These are phyloP conservation scores for Todus mexicanus DNA, from an alignment of 2,797 vertebrate genomes.

Conservation along the genomic window DNA sequence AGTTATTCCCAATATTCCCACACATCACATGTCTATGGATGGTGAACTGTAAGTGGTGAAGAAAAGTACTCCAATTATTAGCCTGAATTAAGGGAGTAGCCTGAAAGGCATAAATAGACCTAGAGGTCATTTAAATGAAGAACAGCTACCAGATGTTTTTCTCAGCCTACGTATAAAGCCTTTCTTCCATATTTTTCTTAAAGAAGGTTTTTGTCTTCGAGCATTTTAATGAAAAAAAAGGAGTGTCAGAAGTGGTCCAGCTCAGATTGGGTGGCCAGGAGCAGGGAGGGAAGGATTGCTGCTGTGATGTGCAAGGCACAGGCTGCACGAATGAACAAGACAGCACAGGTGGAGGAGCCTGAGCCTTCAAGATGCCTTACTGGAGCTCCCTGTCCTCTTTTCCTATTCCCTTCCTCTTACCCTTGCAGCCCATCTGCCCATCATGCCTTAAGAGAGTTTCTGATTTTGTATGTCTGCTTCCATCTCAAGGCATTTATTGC, in stretches of 20 bases:
- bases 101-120: background rate
- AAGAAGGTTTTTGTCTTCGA: background rate
- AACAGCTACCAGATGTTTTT: background rate
- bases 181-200: background rate
- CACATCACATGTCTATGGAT: background rate
- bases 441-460: background rate
- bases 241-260: background rate
- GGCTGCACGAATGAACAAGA: background rate
- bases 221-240: background rate
- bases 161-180: background rate
- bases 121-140: background rate
- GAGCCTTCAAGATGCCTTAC: background rate
- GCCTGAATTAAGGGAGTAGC: background rate
- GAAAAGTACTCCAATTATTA: background rate
- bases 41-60: background rate
- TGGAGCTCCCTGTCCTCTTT: background rate
- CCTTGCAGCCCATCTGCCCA: background rate
- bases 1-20: background rate
- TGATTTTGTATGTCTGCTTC: background rate
- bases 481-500: background rate
- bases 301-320: background rate
- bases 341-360: background rate
- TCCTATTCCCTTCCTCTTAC: background rate
- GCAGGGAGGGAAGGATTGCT: background rate
- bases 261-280: background rate